Evolutionary conservation across 2,113 vertebrate species (phyloP).

Genomic region (Myotis davidii): DNA sequence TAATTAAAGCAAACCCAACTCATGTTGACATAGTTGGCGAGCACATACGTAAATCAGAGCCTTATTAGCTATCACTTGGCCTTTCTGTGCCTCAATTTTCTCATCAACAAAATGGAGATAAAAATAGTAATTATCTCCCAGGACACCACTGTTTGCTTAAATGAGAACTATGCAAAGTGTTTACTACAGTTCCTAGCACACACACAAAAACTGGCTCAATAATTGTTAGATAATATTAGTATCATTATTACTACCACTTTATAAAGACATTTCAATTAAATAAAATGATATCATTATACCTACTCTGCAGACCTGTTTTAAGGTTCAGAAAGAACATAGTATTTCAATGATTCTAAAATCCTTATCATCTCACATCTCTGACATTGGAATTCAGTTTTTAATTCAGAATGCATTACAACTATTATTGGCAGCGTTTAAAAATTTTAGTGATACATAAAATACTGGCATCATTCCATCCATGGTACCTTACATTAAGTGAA

Average conservation of each 20-base stretch:
- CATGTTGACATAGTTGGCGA: background rate
- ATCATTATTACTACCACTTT: background rate
- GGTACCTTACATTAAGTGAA: background rate
- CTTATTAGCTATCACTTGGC: background rate
- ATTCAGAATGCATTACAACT: background rate
- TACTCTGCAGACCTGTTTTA: background rate
- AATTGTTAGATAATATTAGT: background rate
- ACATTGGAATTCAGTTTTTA: background rate
- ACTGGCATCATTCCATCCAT: background rate
- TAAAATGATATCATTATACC: background rate
- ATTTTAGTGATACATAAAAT: background rate
- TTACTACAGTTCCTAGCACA: background rate
- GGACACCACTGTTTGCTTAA: background rate
- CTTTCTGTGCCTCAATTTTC: background rate
- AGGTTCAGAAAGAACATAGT: background rate
- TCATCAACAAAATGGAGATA: background rate
- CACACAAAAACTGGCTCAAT: background rate
- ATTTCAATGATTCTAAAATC: background rate
- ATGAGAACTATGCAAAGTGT: background rate
- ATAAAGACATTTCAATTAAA: slow-evolving; percentile 34
- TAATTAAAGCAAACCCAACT: no score
- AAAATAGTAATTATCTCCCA: background rate
- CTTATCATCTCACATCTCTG: background rate
- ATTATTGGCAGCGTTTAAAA: background rate
- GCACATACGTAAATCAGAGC: slow-evolving; percentile 94